Evolutionary conservation across 2,797 vertebrate genomes (phyloP).

Genomic region (Pitangus sulphuratus): DNA sequence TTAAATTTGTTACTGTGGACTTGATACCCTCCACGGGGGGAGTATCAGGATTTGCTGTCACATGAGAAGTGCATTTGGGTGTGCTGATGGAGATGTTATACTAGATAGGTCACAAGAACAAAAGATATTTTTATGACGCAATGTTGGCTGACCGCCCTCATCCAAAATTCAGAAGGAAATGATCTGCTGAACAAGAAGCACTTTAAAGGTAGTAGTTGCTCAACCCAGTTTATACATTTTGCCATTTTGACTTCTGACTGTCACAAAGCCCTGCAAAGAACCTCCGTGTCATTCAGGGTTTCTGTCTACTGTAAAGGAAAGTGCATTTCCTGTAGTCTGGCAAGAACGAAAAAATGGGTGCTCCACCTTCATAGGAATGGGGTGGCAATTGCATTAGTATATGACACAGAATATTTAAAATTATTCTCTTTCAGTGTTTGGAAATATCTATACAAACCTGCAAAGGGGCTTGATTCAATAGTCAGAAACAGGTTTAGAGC

Average conservation of each 20-base stretch:
- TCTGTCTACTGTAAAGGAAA: background rate
- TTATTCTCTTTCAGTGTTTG: background rate
- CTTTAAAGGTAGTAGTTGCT: background rate
- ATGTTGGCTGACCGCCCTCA: background rate
- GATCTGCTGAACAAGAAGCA: background rate
- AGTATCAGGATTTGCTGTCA: background rate
- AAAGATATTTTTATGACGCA: background rate
- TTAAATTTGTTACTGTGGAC: background rate
- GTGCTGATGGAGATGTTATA: background rate
- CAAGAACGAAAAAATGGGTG: background rate
- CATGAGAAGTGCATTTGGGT: background rate
- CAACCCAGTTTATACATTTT: background rate
- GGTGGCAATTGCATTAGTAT: background rate
- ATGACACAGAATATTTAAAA: background rate
- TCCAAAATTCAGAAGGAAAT: background rate
- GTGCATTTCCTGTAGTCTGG: background rate
- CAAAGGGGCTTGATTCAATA: background rate
- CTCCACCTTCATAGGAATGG: background rate
- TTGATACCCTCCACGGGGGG: background rate
- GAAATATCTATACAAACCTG: background rate
- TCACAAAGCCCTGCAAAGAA: background rate
- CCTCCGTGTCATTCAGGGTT: background rate
- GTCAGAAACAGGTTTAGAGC: background rate
- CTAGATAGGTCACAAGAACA: background rate
- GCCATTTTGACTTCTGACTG: background rate